These are phyloP conservation scores for Callyntrura guangdongensis DNA, from an alignment of 2,888 invertebrate species.

Conservation along the genomic window DNA sequence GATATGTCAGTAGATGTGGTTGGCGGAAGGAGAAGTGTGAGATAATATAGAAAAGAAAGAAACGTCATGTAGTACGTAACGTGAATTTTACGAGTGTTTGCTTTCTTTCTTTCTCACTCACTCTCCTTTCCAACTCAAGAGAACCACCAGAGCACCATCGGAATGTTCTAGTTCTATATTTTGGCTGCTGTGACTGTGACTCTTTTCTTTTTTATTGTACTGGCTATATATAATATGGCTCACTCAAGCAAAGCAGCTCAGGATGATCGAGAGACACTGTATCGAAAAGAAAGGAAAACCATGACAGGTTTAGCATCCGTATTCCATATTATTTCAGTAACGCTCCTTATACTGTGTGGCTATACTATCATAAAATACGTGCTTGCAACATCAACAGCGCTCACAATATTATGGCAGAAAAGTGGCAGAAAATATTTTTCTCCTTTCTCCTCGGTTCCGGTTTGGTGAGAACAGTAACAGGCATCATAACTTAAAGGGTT, in stretches of 20 bases:
- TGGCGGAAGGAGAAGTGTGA: background rate
- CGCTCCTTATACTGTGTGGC: background rate
- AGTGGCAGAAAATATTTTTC: too few relatives aligned
- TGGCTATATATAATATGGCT: background rate
- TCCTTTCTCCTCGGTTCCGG: too few relatives aligned
- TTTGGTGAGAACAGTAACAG: too few relatives aligned
- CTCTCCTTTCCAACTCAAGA: background rate
- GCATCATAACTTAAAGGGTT: too few relatives aligned
- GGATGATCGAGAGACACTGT: slow-evolving; percentile 1
- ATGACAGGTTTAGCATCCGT: too few relatives aligned
- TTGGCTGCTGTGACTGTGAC: background rate
- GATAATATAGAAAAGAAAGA: background rate
- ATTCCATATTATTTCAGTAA: background rate
- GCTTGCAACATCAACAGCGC: background rate
- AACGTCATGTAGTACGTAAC: background rate
- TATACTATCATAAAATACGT: background rate
- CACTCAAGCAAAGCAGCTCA: background rate
- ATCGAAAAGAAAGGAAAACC: background rate
- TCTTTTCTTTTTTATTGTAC: background rate
- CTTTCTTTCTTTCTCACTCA: background rate
- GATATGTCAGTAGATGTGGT: background rate
- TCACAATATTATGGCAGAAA: too few relatives aligned
- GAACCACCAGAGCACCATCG: background rate
- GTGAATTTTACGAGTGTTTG: background rate
- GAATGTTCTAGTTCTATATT: background rate